Conservation (phyloP, 2,113 vertebrate genomes). For the Vicugna pacos region DNA sequence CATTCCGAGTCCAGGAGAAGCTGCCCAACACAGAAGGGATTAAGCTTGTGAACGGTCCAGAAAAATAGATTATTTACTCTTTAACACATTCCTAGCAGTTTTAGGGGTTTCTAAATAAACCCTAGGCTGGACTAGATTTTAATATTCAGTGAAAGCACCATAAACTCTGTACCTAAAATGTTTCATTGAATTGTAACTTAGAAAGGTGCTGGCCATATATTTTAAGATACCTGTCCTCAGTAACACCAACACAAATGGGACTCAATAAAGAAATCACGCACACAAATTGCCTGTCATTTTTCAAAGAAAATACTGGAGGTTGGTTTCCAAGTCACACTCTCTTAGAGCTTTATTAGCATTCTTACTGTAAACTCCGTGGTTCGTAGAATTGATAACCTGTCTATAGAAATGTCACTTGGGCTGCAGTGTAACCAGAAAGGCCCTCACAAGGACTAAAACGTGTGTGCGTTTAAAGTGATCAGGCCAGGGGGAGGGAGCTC, state of each 20-base stretch:
- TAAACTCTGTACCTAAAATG: background rate
- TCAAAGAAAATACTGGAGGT: conserved; percentile 20
- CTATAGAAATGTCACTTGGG: conserved; percentile 78
- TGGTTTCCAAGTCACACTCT: conserved; percentile 25
- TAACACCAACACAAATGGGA: conserved; percentile 30
- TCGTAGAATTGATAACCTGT: conserved; percentile 75
- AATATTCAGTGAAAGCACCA: conserved; percentile 17
- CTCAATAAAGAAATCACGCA: conserved; percentile 35
- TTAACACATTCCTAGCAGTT: background rate
- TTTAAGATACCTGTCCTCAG: background rate
- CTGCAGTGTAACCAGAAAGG: conserved; percentile 80
- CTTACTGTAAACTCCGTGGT: conserved; percentile 77
- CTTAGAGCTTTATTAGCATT: conserved; percentile 82
- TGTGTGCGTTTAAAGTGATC: conserved; percentile 50
- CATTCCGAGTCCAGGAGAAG: conserved; percentile 97
- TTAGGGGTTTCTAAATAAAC: conserved; percentile 3
- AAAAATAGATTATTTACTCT: conserved; percentile 18
- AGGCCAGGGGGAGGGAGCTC: background rate
- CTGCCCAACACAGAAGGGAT: conserved; percentile 84
- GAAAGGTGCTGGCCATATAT: background rate
- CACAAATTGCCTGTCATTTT: conserved; percentile 65
- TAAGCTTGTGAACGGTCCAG: conserved; percentile 32
- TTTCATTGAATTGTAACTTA: conserved; percentile 32
- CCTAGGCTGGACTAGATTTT: background rate
- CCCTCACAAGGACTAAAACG: conserved; percentile 37